A percentile compares a stretch with the other conserved stretches of the same genome.
phyloP scores from a whole-genome alignment of 2,797 vertebrate genomes.

The Aldrovandia affinis region DNA sequence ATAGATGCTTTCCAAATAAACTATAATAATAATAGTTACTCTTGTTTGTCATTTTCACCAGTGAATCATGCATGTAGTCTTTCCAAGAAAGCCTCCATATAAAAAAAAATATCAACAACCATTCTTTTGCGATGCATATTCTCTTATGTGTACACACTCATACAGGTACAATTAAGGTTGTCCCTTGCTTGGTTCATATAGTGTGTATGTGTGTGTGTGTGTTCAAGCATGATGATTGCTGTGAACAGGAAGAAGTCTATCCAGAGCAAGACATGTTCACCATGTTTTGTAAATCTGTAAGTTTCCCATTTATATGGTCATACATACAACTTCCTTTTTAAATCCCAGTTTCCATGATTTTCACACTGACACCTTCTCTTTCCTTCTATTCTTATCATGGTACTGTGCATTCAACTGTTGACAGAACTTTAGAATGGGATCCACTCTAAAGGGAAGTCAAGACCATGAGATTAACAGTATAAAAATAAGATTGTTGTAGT shows the following conservation, averaged over 20 bases:
- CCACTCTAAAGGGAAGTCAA: constrained; percentile 17
- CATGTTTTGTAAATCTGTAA: constrained; percentile 1
- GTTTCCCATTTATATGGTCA: constrained; percentile 17
- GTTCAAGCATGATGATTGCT: constrained; percentile 60
- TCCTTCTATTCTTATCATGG: constrained; percentile 37
- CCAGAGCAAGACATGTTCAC: constrained; percentile 8
- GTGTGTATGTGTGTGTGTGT: constrained; percentile 43
- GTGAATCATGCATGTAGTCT: constrained; percentile 60
- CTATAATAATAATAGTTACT: constrained; percentile 43
- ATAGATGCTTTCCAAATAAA: constrained; percentile 58
- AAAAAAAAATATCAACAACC: constrained; percentile 16
- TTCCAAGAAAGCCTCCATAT: constrained; percentile 28
- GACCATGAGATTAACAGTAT: constrained; percentile 54
- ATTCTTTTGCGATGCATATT: constrained; percentile 33
- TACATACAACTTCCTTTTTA: constrained; percentile 2
- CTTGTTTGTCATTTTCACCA: constrained; percentile 46
- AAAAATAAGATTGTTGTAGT: constrained; percentile 69
- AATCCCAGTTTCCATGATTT: constrained; percentile 7
- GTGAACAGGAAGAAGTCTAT: constrained; percentile 69
- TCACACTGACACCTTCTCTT: constrained; percentile 25
- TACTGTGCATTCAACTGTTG: background rate
- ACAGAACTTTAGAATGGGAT: constrained; percentile 26
- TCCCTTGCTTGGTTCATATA: constrained; percentile 41
- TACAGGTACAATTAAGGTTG: constrained; percentile 22
- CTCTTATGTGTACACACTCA: constrained; percentile 33